These are phyloP conservation scores for Myodes glareolus DNA, from an alignment of 2,113 vertebrate genomes.

Conservation along the genomic window DNA sequence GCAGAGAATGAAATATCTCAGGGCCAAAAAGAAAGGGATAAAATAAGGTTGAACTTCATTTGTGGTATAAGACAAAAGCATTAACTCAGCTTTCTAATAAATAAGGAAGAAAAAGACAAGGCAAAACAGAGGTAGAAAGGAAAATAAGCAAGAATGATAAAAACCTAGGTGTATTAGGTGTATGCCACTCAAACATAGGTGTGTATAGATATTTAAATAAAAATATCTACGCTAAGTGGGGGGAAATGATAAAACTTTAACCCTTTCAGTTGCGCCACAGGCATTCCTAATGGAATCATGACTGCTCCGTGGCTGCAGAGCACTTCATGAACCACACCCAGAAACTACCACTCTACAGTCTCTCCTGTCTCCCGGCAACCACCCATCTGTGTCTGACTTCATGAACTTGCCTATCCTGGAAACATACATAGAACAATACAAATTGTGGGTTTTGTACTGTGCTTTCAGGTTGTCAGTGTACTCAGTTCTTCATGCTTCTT, in stretches of 20 bases:
- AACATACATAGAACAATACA: background rate
- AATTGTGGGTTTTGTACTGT: background rate
- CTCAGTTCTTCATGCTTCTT: background rate
- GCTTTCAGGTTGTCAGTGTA: background rate
- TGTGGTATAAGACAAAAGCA: background rate
- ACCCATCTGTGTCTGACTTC: background rate
- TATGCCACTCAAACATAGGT: background rate
- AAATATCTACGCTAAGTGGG: background rate
- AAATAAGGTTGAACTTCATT: background rate
- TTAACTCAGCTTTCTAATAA: conserved; percentile 37
- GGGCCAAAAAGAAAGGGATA: conserved; percentile 20
- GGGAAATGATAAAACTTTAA: background rate
- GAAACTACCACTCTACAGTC: background rate
- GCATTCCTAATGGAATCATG: background rate
- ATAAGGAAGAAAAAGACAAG: background rate
- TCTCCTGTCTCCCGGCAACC: background rate
- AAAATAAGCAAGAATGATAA: background rate
- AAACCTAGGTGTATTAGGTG: background rate
- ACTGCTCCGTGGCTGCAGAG: background rate
- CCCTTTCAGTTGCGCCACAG: background rate
- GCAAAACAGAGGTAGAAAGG: conserved; percentile 8
- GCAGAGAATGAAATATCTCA: background rate
- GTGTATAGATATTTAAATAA: background rate
- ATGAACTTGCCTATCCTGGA: background rate
- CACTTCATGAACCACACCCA: background rate